These are phyloP conservation scores for Cyphomyrus plagiostoma DNA, from an alignment of 2,113 vertebrate genomes.

Conservation along the genomic window DNA sequence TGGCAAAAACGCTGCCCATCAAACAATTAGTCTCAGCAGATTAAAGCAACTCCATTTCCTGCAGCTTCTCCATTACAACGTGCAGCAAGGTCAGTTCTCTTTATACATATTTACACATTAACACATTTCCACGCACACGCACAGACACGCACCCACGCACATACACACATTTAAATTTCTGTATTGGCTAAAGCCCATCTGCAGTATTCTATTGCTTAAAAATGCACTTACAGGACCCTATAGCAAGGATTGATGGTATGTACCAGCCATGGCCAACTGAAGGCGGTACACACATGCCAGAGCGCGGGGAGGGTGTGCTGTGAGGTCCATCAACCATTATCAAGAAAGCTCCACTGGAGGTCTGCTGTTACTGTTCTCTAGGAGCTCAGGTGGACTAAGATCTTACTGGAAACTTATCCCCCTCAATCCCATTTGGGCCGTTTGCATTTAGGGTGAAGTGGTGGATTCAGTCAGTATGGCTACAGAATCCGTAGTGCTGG, in stretches of 20 bases:
- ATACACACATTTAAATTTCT: slow-evolving; percentile 14
- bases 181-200: slow-evolving; percentile 14
- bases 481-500: background rate
- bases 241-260: background rate
- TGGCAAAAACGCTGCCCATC: background rate
- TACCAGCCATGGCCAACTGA: background rate
- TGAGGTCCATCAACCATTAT: background rate
- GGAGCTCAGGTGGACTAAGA: background rate
- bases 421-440: background rate
- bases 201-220: slow-evolving; percentile 18
- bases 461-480: background rate
- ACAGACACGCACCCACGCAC: background rate
- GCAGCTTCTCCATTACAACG: background rate
- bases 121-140: background rate
- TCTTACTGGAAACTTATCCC: background rate
- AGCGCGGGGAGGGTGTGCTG: background rate
- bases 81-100: slow-evolving; percentile 8
- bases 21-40: slow-evolving; percentile 17
- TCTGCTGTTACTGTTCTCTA: background rate
- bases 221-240: slow-evolving; percentile 10
- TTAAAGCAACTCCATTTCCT: background rate
- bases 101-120: slow-evolving; percentile 23
- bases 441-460: background rate
- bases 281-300: background rate
- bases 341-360: background rate